Base-by-base conservation (phyloP, 1,140 invertebrate genomes). In the Brachionus rubens region DNA sequence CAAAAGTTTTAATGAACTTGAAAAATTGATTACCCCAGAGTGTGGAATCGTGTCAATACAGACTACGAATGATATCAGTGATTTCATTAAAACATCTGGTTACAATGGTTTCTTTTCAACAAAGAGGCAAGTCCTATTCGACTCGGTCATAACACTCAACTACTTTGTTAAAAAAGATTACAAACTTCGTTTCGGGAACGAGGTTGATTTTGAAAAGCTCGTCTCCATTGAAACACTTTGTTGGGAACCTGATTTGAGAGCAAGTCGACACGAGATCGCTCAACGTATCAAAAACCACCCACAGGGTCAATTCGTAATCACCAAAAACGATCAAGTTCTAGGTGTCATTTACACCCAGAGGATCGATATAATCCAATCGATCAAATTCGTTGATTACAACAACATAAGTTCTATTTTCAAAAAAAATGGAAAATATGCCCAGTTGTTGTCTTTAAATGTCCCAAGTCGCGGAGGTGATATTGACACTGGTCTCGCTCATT, bases 151-250 rank as follows among this genome's bases (percentile, higher is more conserved):
- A 50, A 9, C 24, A 21, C 6, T 50, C 10, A 50, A 50, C 24
- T 50, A 50, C 16, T 50, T 50, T 50, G 47, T 50, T 21, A 50
- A 50, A 50, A 50, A 50, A 50, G 47, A 50, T 16, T 50, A 50
- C 47, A 10, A 50, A 10, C 47, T 50, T n/a, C 16, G 47, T 5
- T 50, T 2, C 24, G 47, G 47, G 24, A 50, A 50, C 24, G 47
- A 50, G 16, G 47, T 50, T 3, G 24, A 21, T 21, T 19, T 50
- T 7, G 47, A 50, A 19, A 21, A 50, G 10, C 24, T 50, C 16
- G 47, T 50, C 16, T 19, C 16, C 4, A 50, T 50, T 21, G 47
- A 50, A 7, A 50, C 16, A 19, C 47, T 50, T 50, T 50, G 47
- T 19, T 50, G 47, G 47, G 47, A 21, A 9, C 16, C 16, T n/a